phyloP scores from a whole-genome alignment of 2,888 invertebrate species.

The Oscheius sp. region DNA sequence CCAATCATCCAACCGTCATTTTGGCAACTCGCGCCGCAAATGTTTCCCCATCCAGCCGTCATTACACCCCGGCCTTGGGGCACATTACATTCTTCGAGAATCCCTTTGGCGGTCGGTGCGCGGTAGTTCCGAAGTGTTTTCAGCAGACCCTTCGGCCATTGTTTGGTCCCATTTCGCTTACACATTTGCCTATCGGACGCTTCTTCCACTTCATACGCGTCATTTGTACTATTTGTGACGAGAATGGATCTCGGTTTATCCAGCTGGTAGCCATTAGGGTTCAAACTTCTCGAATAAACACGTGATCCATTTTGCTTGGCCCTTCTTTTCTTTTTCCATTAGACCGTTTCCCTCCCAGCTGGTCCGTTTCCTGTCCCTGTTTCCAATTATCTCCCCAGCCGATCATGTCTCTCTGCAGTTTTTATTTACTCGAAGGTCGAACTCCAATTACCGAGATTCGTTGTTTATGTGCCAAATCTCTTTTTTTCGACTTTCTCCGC shows the following conservation, averaged over 20 bases:
- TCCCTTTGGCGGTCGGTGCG: background rate
- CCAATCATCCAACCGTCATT: slow-evolving; percentile 19
- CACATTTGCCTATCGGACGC: background rate
- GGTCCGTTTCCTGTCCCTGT: slow-evolving; percentile 5
- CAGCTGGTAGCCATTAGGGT: slow-evolving; percentile 24
- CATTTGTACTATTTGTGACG: background rate
- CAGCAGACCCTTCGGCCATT: background rate
- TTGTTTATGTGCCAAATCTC: background rate
- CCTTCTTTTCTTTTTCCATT: background rate
- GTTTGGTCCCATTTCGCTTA: slow-evolving; percentile 14
- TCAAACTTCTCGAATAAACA: slow-evolving; percentile 3
- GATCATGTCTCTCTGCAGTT: slow-evolving; percentile 8
- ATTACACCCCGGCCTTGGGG: background rate
- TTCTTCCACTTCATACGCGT: slow-evolving; percentile 2
- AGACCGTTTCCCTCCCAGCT: background rate
- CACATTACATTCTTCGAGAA: slow-evolving; percentile 5
- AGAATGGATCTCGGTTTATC: background rate
- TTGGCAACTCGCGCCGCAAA: slow-evolving; percentile 17
- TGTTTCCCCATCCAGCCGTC: slow-evolving; percentile 9
- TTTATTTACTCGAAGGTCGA: slow-evolving; percentile 28
- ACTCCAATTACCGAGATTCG: slow-evolving; percentile 28
- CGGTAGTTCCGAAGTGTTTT: background rate
- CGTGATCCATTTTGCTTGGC: background rate
- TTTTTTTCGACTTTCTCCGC: background rate
- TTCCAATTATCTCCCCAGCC: slow-evolving; percentile 9